phyloP scores from a whole-genome alignment of 2,888 invertebrate species.

The Nemotelus nigrinus region DNA sequence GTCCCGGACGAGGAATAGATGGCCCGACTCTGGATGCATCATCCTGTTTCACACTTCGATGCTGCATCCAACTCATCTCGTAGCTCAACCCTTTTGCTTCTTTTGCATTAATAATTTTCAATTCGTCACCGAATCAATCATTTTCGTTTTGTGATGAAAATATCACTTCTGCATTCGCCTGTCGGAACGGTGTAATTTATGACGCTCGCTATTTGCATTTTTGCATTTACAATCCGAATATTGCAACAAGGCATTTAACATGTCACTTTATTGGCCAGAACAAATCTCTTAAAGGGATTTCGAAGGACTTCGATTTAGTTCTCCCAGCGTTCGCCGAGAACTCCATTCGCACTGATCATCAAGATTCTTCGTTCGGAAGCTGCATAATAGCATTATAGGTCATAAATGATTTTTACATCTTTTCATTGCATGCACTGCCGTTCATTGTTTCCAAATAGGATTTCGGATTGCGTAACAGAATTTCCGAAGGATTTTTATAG shows the following conservation, averaged over 20 bases:
- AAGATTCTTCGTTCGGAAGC: constrained; percentile 8
- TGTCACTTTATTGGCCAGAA: constrained; percentile 48
- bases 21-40: not conserved
- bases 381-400: constrained; percentile 20
- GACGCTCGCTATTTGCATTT: constrained; percentile 30
- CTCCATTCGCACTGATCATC: not conserved
- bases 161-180: constrained; percentile 33
- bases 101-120: constrained; percentile 39
- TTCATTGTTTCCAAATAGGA: constrained; percentile 43
- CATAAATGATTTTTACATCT: constrained; percentile 30
- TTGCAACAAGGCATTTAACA: constrained; percentile 33
- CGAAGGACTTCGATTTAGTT: constrained; percentile 14
- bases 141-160: constrained; percentile 41
- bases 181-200: constrained; percentile 29
- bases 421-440: constrained; percentile 20
- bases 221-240: constrained; percentile 1
- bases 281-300: constrained; percentile 46
- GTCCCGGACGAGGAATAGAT: not conserved
- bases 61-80: constrained; percentile 1
- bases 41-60: constrained; percentile 19
- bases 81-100: constrained; percentile 25
- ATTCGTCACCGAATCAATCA: constrained; percentile 42
- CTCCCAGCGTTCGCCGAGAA: not conserved
- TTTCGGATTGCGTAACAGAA: constrained; percentile 35
- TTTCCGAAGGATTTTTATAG: constrained; percentile 28